Percentiles rank a stretch among this genome's conserved stretches.
phyloP scores from a whole-genome alignment of 2,888 invertebrate species.

The Cryptocephalus moraei region DNA sequence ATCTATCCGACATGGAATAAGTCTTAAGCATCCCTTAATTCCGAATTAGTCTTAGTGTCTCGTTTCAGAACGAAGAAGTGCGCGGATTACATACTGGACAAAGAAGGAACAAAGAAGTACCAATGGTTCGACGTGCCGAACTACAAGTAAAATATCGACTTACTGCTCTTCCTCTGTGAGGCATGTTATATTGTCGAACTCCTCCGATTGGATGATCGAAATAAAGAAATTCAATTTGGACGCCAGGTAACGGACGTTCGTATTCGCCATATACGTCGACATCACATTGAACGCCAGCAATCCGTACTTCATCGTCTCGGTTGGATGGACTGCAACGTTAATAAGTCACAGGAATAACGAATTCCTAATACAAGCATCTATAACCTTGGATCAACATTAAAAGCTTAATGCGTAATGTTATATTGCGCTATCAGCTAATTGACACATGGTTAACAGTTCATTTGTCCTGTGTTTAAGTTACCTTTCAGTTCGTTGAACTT shows the following conservation, averaged over 20 bases:
- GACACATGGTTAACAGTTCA: no score
- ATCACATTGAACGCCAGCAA: conserved; percentile 12
- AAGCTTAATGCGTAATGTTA: no score
- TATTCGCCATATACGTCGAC: conserved; percentile 9
- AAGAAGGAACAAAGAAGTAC: conserved; percentile 30
- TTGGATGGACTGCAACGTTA: conserved; percentile 10
- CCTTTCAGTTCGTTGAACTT: conserved; percentile 10
- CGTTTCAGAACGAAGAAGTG: conserved; percentile 33
- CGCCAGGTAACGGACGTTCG: conserved; percentile 12
- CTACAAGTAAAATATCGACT: conserved; percentile 18
- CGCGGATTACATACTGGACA: conserved; percentile 40
- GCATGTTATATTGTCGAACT: conserved; percentile 4
- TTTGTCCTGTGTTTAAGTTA: no score
- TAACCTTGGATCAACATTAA: no score
- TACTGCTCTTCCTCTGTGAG: conserved; percentile 11
- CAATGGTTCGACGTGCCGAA: conserved; percentile 51
- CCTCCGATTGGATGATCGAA: conserved; percentile 3
- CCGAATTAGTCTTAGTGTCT: not conserved
- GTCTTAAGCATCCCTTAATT: no score
- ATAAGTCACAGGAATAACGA: no score
- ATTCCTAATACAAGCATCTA: no score
- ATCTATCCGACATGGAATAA: no score
- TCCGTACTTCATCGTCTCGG: conserved; percentile 15
- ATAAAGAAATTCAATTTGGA: conserved; percentile 13
- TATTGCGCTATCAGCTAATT: no score